These are phyloP conservation scores for Dermolepida albohirtum DNA, from an alignment of 2,888 invertebrate species.

Conservation along the genomic window DNA sequence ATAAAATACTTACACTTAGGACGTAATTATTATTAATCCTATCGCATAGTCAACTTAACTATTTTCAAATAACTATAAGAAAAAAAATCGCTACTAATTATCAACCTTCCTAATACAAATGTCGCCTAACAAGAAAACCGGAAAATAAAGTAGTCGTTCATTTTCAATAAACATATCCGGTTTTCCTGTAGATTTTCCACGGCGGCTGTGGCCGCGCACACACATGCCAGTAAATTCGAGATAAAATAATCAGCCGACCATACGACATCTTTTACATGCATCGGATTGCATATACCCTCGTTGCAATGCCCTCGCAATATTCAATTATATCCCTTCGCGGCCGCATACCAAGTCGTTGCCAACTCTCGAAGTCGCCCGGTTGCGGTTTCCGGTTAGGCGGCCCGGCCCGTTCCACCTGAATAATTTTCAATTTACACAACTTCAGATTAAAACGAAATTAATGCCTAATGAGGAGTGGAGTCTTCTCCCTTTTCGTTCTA, in stretches of 20 bases:
- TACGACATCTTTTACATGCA: conserved; percentile 40
- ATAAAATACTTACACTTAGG: too few species aligned
- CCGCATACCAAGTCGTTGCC: conserved; percentile 56
- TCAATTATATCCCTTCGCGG: conserved; percentile 55
- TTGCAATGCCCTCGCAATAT: conserved; percentile 53
- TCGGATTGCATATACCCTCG: conserved; percentile 51
- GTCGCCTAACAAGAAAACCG: too few species aligned
- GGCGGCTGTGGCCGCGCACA: too few species aligned
- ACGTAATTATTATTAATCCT: too few species aligned
- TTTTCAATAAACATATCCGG: too few species aligned
- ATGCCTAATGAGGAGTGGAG: conserved; percentile 58
- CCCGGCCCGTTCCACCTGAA: conserved; percentile 61
- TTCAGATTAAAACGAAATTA: conserved; percentile 61
- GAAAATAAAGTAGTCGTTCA: too few species aligned
- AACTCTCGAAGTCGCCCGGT: conserved; percentile 54
- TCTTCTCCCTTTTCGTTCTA: conserved; percentile 42
- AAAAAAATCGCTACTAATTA: too few species aligned
- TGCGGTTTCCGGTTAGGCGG: conserved; percentile 61
- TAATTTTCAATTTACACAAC: conserved; percentile 62
- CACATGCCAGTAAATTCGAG: too few species aligned
- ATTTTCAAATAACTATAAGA: too few species aligned
- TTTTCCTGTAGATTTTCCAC: too few species aligned
- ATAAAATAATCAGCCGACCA: conserved; percentile 13
- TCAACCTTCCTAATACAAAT: too few species aligned
- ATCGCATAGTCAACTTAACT: too few species aligned